Conservation (phyloP, 1,140 invertebrate genomes). For the Atta texana region DNA sequence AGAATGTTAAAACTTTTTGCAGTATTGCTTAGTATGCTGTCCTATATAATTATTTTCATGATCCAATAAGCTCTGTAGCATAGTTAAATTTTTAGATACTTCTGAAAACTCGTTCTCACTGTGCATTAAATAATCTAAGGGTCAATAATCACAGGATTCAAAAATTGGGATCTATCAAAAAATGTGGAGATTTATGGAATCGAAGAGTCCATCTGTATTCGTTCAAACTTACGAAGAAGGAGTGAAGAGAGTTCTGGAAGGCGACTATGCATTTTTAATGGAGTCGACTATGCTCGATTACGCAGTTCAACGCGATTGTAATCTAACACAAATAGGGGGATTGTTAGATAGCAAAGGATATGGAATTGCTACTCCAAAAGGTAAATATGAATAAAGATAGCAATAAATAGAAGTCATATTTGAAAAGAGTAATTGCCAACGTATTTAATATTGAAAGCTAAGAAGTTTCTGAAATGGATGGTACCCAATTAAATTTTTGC, state of each 20-base stretch:
- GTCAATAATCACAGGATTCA: slow-evolving; percentile 90
- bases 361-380: slow-evolving; percentile 95
- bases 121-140: not conserved
- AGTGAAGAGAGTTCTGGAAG: slow-evolving; percentile 93
- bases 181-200: slow-evolving; percentile 99
- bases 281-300: slow-evolving; percentile 99
- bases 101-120: too few species aligned
- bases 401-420: slow-evolving; percentile 1
- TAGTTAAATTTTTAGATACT: too few species aligned
- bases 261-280: slow-evolving; percentile 99
- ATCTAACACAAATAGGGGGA: slow-evolving; percentile 98
- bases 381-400: slow-evolving; percentile 77
- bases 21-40: too few species aligned
- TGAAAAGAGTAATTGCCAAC: not conserved
- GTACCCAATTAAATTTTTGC: slow-evolving; percentile 23
- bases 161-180: slow-evolving; percentile 98
- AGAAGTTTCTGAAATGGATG: slow-evolving; percentile 1
- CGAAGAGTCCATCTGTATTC: slow-evolving; percentile 92
- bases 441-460: slow-evolving; percentile 31
- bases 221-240: slow-evolving; percentile 96
- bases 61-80: too few species aligned
- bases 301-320: slow-evolving; percentile 97
- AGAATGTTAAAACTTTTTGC: too few species aligned
- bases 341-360: slow-evolving; percentile 97
- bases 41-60: too few species aligned